Base-by-base conservation (phyloP, 1,140 invertebrate species). In the Sinonovacula constricta region DNA sequence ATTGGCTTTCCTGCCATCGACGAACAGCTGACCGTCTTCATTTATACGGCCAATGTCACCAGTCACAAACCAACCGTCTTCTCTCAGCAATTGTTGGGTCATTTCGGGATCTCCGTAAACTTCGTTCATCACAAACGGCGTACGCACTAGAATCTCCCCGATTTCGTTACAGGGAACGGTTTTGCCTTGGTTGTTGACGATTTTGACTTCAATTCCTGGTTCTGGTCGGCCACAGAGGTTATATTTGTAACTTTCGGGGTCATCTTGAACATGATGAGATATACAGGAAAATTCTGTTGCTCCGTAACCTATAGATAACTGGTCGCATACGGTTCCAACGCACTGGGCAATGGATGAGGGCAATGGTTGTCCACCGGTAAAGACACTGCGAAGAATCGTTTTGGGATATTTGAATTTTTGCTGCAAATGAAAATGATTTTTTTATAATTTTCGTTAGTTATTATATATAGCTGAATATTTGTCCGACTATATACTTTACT, bases 101-200 rank as follows among this genome's bases (percentile, higher is more conserved):
- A 87, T 85, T 62, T 89, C 90, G 14, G 86, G 85, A 67, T 91
- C 83, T 76, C 86, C 87, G 76, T 83, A 97, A 90, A 98, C 98
- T 0, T 95, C 95, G 72, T 88, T 85, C 77, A 91, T 89, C 26
- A 89, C 22, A 18, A 28, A 24, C 0, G 28, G 14, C n/a, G 10
- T 39, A 18, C 65, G 63, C 15, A 70, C 30, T 26, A 57, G 49
- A 5, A 81, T 63, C 49, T 81, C 63, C 14, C 79, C 79, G 7
- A 39, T 15, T 22, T 26, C n/a, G 24, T 57, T 49, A 3, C 60
- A 7, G 24, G 49, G 30, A 15, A 62, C 36, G 2, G 56, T 59
- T 36, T 79, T n/a, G 4, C 24, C 36, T 15, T 70, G 24, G 5
- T 70, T 60, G 49, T 78, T 53, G 15, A 79, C 74, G 22, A 81